Evolutionary conservation across 2,797 vertebrate species (phyloP).

Genomic region (Linurgus olivaceus): DNA sequence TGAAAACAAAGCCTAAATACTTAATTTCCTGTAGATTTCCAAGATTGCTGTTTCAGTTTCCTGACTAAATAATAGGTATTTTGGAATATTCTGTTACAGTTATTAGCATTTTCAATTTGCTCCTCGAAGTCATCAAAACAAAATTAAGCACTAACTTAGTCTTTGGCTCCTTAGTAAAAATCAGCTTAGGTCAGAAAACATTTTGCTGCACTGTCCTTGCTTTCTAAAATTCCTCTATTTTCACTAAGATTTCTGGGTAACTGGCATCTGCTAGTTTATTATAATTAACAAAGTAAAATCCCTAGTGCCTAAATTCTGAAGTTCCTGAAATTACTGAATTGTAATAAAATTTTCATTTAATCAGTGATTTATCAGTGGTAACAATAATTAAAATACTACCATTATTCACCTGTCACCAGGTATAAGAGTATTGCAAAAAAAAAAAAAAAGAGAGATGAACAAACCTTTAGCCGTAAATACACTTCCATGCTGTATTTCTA

Average conservation of each 20-base stretch:
- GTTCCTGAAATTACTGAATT: background rate
- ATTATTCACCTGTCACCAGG: background rate
- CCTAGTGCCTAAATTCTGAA: background rate
- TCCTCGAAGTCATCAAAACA: background rate
- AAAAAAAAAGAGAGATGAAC: background rate
- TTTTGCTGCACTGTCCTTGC: background rate
- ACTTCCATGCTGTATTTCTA: background rate
- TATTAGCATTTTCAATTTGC: constrained; percentile 11
- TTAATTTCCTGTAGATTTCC: constrained; percentile 57
- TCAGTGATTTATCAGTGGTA: background rate
- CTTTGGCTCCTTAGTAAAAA: background rate
- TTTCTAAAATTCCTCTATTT: background rate
- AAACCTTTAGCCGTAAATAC: background rate
- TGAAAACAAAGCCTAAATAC: constrained; percentile 51
- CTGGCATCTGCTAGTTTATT: background rate
- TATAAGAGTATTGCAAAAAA: background rate
- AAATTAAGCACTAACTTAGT: background rate
- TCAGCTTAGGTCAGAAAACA: background rate
- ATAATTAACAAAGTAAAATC: background rate
- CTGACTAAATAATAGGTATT: constrained; percentile 14
- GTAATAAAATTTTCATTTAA: background rate
- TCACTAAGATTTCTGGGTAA: background rate
- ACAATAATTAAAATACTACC: background rate
- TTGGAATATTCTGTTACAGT: constrained; percentile 5
- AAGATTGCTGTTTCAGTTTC: background rate